Percentiles rank a stretch among this genome's conserved stretches.
phyloP scores from a whole-genome alignment of 2,797 vertebrate genomes.

The Alcedo quadribrachys region DNA sequence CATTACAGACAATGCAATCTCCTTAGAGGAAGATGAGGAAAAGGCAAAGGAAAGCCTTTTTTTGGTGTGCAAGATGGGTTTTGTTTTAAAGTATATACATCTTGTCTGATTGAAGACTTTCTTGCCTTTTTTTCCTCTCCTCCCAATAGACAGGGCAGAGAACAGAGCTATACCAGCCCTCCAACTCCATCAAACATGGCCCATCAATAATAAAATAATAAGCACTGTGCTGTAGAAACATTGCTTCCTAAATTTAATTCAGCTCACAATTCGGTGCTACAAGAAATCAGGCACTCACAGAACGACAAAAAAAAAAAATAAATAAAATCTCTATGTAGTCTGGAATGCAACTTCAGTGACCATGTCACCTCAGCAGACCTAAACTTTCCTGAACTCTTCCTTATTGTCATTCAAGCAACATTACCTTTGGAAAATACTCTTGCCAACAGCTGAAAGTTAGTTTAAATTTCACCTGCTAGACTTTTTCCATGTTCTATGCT shows the following conservation, averaged over 20 bases:
- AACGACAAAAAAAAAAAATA: background rate
- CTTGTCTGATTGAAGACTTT: background rate
- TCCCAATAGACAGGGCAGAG: background rate
- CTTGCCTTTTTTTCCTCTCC: background rate
- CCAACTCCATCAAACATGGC: background rate
- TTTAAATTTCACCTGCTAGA: background rate
- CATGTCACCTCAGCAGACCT: background rate
- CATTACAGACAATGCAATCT: conserved; percentile 41
- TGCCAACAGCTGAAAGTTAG: background rate
- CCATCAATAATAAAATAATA: background rate
- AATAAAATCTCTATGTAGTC: background rate
- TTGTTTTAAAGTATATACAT: conserved; percentile 13
- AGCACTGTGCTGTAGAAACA: background rate
- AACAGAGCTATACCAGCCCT: background rate
- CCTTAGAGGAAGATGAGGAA: background rate
- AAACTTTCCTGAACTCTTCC: background rate
- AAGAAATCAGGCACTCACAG: background rate
- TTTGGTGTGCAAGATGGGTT: background rate
- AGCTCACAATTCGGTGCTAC: background rate
- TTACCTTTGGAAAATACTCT: background rate
- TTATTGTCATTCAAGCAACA: background rate
- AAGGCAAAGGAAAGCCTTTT: conserved; percentile 1
- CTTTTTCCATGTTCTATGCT: background rate
- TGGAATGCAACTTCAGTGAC: background rate
- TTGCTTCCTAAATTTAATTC: background rate